Conservation (phyloP, 2,888 invertebrate genomes). For the Nebria salina region DNA sequence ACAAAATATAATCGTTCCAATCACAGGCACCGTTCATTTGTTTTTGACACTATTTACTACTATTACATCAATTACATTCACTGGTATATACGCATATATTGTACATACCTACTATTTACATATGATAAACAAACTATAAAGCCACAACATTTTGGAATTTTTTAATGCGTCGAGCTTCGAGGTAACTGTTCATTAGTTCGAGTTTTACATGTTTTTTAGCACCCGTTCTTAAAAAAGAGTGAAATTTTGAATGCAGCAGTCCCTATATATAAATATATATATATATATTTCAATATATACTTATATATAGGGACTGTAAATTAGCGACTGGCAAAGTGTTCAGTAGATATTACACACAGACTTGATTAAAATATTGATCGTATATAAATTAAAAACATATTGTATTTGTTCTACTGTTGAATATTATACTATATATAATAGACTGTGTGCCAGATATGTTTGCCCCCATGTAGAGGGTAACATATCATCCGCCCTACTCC, state of each 20-base stretch:
- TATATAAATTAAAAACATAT: constrained; percentile 44
- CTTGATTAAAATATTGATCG: constrained; percentile 42
- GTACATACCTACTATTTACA: neutral
- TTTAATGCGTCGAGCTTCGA: neutral
- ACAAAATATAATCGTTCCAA: neutral
- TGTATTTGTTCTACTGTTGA: constrained; percentile 46
- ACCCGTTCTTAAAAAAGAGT: constrained; percentile 47
- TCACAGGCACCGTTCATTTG: constrained; percentile 6
- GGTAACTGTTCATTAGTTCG: neutral
- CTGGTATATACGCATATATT: neutral
- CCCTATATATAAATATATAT: constrained; percentile 40
- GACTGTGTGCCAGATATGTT: constrained; percentile 35
- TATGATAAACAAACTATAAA: constrained; percentile 2
- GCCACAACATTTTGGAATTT: constrained; percentile 1
- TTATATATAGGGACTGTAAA: constrained; percentile 36
- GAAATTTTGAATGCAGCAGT: constrained; percentile 42
- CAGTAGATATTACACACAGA: constrained; percentile 42
- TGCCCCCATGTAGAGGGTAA: constrained; percentile 20
- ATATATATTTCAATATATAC: constrained; percentile 7
- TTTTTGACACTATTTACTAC: neutral
- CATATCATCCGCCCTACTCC: constrained; percentile 9
- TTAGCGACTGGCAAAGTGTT: constrained; percentile 41
- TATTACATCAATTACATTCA: neutral
- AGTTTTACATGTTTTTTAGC: constrained; percentile 20
- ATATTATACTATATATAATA: constrained; percentile 45